Evolutionary conservation across 2,888 invertebrate genomes (phyloP).

Genomic region (Sclerodermus sp.): DNA sequence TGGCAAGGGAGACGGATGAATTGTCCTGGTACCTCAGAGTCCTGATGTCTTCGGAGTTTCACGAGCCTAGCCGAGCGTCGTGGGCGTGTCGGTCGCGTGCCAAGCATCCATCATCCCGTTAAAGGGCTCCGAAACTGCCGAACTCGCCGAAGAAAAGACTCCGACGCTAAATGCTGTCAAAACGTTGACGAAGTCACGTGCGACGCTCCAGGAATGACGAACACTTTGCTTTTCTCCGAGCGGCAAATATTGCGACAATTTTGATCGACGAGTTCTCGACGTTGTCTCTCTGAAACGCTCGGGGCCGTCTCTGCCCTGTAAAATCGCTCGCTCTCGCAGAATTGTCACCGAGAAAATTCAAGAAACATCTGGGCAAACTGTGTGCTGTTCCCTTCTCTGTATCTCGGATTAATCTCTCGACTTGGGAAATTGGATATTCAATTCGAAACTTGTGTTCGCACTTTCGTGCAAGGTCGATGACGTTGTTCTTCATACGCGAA

Average conservation of each 20-base stretch:
- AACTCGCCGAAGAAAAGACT: slow-evolving; percentile 19
- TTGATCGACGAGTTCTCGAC: slow-evolving; percentile 26
- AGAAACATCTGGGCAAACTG: too few relatives aligned
- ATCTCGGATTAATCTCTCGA: too few relatives aligned
- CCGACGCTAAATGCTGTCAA: slow-evolving; percentile 38
- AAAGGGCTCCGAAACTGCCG: slow-evolving; percentile 36
- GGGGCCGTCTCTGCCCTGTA: too few relatives aligned
- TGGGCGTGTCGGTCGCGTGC: slow-evolving; percentile 54
- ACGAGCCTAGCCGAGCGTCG: slow-evolving; percentile 3
- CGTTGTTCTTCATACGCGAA: too few relatives aligned
- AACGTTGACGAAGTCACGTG: slow-evolving; percentile 43
- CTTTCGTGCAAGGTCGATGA: too few relatives aligned
- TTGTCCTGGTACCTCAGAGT: slow-evolving; percentile 23
- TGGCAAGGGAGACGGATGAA: slow-evolving; percentile 29
- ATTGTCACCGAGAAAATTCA: too few relatives aligned
- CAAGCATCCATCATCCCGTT: slow-evolving; percentile 55
- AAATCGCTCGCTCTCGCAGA: too few relatives aligned
- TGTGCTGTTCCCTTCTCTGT: too few relatives aligned
- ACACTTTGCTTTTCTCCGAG: neutral
- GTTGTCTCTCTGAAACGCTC: too few relatives aligned
- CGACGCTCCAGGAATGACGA: slow-evolving; percentile 23
- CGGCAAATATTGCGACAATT: slow-evolving; percentile 17
- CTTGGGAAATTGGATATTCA: too few relatives aligned
- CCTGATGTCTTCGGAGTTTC: too few relatives aligned
- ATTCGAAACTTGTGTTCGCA: too few relatives aligned